Evolutionary conservation across 2,797 vertebrate genomes (phyloP), one percentile per base, ranked within the genome.

Genomic region (Threskiornis aethiopicus): DNA sequence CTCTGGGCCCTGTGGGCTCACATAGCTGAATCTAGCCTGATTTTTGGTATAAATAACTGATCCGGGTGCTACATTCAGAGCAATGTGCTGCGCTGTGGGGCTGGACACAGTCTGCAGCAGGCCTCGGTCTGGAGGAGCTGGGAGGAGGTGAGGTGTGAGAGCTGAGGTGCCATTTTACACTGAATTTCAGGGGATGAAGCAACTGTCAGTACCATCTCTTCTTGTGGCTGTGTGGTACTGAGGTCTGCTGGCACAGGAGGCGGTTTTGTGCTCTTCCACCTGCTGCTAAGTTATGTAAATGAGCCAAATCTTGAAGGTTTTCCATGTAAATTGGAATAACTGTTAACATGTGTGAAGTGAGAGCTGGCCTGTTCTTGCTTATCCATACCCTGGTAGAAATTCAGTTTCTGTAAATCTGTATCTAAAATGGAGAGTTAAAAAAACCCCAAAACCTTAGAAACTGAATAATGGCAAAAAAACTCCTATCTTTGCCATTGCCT

Each of bases 321-420:
- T 39, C 13, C 0, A 0, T 6, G 5, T 35, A 18, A 67, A 59
- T 21, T 5, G 5, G 10, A 66, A 2, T 41, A 71, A 18, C 5
- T 62, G 1, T 9, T 9, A 13, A 5, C 1, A 2, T 6, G 0
- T 13, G 9, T 0, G 1, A 11, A 29, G 14, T 14, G 67, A 69
- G 10, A 47, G 9, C 35, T 55, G 65, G 7, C 22, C 28, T 47
- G 8, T 21, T 79, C 26, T 75, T 49, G n/a, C 5, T 77, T 52
- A 2, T 29, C 10, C 3, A 4, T 18, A 9, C 10, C 4, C 10
- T 49, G 35, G 9, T 18, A 72, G 85, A 73, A 85, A n/a, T 0
- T 41, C 3, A 16, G 2, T 33, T 87, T 39, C 37, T 62, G 8
- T 67, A 52, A 62, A 26, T 37, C 9, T 41, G 1, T 51, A 1